phyloP scores from a whole-genome alignment of 2,113 vertebrate species.

The Okapia johnstoni region DNA sequence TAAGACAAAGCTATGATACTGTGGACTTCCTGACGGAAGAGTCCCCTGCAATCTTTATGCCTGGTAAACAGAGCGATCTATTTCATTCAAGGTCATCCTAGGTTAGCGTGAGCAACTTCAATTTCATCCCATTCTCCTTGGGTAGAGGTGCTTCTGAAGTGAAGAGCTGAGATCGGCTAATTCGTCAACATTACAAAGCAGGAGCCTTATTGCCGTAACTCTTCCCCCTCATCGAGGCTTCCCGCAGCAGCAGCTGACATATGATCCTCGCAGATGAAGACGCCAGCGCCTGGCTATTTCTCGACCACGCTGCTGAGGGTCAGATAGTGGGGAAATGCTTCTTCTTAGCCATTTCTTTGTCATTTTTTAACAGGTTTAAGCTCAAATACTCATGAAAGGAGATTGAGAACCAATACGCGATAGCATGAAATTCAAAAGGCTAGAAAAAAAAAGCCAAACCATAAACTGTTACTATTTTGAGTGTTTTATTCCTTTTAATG shows the following conservation, averaged over 20 bases:
- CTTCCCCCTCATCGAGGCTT: constrained; percentile 48
- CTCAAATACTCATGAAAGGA: constrained; percentile 67
- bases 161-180: constrained; percentile 40
- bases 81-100: constrained; percentile 47
- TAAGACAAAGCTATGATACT: constrained; percentile 23
- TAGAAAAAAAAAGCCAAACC: neutral
- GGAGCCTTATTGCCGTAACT: constrained; percentile 40
- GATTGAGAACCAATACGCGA: constrained; percentile 46
- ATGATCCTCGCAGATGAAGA: constrained; percentile 67
- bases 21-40: constrained; percentile 48
- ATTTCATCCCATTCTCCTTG: constrained; percentile 56
- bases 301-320: constrained; percentile 46
- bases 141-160: constrained; percentile 53
- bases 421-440: constrained; percentile 36
- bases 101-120: constrained; percentile 51
- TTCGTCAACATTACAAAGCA: constrained; percentile 62
- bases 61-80: constrained; percentile 53
- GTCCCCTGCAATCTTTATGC: constrained; percentile 46
- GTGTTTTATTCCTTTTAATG: constrained; percentile 56
- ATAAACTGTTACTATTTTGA: constrained; percentile 36
- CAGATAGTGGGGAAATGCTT: constrained; percentile 46
- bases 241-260: constrained; percentile 31
- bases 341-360: constrained; percentile 57
- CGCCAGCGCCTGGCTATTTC: constrained; percentile 48
- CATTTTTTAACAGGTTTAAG: constrained; percentile 61